These are phyloP conservation scores for Thalassoma bifasciatum DNA, from an alignment of 2,113 vertebrate species.

Conservation along the genomic window DNA sequence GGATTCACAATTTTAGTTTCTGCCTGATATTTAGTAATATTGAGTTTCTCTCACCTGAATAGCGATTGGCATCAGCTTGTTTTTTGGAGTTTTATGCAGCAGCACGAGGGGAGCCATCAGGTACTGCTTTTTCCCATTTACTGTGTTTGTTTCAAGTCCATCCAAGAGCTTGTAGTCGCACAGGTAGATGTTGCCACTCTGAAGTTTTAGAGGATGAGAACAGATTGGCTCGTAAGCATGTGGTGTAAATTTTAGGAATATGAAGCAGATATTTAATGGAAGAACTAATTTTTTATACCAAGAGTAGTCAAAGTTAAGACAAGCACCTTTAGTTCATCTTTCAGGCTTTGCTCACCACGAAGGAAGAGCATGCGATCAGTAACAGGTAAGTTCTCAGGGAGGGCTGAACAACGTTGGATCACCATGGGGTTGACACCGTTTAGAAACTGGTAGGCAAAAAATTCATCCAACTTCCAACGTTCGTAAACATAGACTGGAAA, in stretches of 20 bases:
- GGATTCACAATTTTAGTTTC: no score
- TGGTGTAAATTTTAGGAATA: background rate
- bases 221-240: background rate
- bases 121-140: conserved; percentile 80
- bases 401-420: conserved; percentile 81
- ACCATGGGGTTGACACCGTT: conserved; percentile 91
- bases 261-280: no score
- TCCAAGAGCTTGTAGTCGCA: conserved; percentile 83
- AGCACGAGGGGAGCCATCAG: conserved; percentile 82
- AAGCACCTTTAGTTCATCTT: conserved; percentile 86
- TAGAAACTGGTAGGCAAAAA: conserved; percentile 92
- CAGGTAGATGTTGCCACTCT: conserved; percentile 86
- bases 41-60: conserved; percentile 73
- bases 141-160: conserved; percentile 63
- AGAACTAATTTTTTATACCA: no score
- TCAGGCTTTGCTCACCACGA: conserved; percentile 74
- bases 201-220: background rate
- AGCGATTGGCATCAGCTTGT: conserved; percentile 51
- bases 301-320: background rate
- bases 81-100: conserved; percentile 67
- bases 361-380: conserved; percentile 86
- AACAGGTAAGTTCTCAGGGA: conserved; percentile 88
- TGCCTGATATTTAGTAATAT: no score
- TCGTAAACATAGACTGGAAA: conserved; percentile 62
- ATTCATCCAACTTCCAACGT: conserved; percentile 88